These are phyloP conservation scores for Thera britannica DNA, from an alignment of 2,888 invertebrate species.

Conservation along the genomic window DNA sequence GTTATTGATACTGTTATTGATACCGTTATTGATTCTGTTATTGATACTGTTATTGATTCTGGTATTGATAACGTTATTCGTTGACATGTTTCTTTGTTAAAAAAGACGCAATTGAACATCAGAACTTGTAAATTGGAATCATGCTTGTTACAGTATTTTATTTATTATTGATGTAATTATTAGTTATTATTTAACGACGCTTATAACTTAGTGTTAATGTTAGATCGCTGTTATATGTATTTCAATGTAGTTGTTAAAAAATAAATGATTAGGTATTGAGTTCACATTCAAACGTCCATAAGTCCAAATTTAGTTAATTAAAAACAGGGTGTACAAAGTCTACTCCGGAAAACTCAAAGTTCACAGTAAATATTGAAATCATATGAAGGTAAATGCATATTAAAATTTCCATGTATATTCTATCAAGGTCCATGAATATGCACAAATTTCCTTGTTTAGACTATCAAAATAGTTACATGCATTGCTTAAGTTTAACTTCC, in stretches of 20 bases:
- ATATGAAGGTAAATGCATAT: too few relatives aligned
- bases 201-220: conserved; percentile 53
- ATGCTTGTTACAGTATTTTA: conserved; percentile 59
- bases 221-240: conserved; percentile 55
- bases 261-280: conserved; percentile 43
- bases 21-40: too few relatives aligned
- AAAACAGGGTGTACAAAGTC: conserved; percentile 2
- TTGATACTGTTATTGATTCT: too few relatives aligned
- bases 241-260: conserved; percentile 49
- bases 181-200: conserved; percentile 54
- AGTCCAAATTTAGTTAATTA: conserved; percentile 26
- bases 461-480: too few relatives aligned
- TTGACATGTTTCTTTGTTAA: conserved; percentile 26
- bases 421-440: too few relatives aligned
- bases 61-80: conserved; percentile 30
- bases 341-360: neutral
- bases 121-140: conserved; percentile 25
- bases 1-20: too few relatives aligned
- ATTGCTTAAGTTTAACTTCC: too few relatives aligned
- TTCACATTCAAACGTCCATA: conserved; percentile 43
- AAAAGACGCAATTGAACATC: conserved; percentile 28
- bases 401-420: too few relatives aligned
- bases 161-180: conserved; percentile 46
- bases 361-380: neutral
- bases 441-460: too few relatives aligned